A percentile compares a stretch with the other conserved stretches of the same genome.
These are phyloP conservation scores for Drosophila nasuta DNA, from an alignment of 1,140 invertebrate species.

Conservation along the genomic window DNA sequence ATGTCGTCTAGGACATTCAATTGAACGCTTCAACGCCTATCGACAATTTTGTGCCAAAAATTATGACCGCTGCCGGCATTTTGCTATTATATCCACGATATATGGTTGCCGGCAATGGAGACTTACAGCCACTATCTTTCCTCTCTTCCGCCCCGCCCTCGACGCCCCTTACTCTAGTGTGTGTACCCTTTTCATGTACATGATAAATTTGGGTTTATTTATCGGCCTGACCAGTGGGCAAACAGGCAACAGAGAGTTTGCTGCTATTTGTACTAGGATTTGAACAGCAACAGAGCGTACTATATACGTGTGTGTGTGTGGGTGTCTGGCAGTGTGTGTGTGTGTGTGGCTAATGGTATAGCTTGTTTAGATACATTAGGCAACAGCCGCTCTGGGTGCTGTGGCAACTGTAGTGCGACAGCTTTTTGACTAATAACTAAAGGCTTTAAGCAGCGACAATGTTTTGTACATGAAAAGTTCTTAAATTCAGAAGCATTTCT, in stretches of 20 bases:
- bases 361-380: conserved; percentile 68
- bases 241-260: conserved; percentile 42
- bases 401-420: conserved; percentile 61
- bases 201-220: conserved; percentile 82
- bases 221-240: conserved; percentile 67
- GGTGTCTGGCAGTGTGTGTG: conserved; percentile 29
- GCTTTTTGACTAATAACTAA: conserved; percentile 17
- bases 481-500: too few species aligned
- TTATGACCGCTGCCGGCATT: conserved; percentile 71
- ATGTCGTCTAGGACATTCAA: conserved; percentile 69
- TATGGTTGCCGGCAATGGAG: conserved; percentile 48
- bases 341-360: conserved; percentile 62
- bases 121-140: conserved; percentile 15
- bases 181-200: conserved; percentile 58
- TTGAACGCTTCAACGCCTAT: conserved; percentile 83
- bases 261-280: conserved; percentile 55
- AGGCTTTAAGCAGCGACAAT: conserved; percentile 49
- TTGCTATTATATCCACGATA: conserved; percentile 77
- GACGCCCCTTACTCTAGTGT: not conserved
- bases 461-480: not conserved
- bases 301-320: conserved; percentile 8
- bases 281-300: not conserved
- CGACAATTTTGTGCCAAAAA: conserved; percentile 81
- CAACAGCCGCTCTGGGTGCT: conserved; percentile 37
- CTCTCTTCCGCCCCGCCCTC: not conserved